Conservation (phyloP, 30 jellyfish, hydroid and myxozoan genomes). For the Thelohanellus kitauei region DNA sequence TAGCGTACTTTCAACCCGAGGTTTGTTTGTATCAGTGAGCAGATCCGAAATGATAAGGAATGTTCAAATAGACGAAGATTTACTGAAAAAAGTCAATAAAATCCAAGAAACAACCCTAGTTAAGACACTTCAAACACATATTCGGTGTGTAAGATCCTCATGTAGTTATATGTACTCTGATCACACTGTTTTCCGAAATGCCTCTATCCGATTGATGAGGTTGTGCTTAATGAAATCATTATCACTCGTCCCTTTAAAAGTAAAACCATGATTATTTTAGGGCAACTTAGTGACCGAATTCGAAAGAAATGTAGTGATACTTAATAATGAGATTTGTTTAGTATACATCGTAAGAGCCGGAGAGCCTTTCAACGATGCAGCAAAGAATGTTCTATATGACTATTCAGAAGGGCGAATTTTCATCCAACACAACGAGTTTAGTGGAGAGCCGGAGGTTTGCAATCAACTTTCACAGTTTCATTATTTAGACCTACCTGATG, state of each 20-base stretch:
- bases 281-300: background rate
- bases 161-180: constrained; percentile 37
- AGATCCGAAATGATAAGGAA: too few relatives aligned
- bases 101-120: too few relatives aligned
- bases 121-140: too few relatives aligned
- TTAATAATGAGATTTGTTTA: constrained; percentile 33
- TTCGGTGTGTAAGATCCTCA: too few relatives aligned
- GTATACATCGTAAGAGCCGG: constrained; percentile 89
- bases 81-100: too few relatives aligned
- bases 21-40: too few relatives aligned
- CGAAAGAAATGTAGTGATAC: background rate
- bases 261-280: background rate
- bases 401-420: constrained; percentile 51
- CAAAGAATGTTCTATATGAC: constrained; percentile 47
- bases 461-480: constrained; percentile 25
- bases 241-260: constrained; percentile 79
- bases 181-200: constrained; percentile 59
- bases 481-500: constrained; percentile 48
- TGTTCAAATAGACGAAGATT: too few relatives aligned
- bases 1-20: too few relatives aligned
- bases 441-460: constrained; percentile 70
- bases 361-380: constrained; percentile 87
- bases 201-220: constrained; percentile 63
- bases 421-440: constrained; percentile 40
- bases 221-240: constrained; percentile 55